Evolutionary conservation across 1,140 invertebrate species (phyloP).

Genomic region (Cryptotermes secundus): DNA sequence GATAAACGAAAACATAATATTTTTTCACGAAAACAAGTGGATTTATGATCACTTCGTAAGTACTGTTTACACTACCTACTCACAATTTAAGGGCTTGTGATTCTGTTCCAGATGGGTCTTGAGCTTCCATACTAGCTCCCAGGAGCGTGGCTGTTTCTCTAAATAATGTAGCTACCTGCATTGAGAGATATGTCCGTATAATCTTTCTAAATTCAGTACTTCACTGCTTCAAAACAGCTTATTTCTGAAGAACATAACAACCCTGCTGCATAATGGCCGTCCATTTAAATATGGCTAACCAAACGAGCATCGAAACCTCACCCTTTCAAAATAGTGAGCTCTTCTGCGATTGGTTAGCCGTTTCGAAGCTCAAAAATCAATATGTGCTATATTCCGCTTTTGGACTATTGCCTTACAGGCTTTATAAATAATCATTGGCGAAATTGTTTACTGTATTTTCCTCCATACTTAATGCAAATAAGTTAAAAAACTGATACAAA

Average conservation of each 20-base stretch:
- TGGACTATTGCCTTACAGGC: background rate
- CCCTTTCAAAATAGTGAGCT: constrained; percentile 39
- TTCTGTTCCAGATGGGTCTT: constrained; percentile 37
- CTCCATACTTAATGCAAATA: too few species aligned
- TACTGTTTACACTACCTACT: constrained; percentile 30
- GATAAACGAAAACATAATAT: background rate
- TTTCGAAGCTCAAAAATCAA: constrained; percentile 38
- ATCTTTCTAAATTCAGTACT: background rate
- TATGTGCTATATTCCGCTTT: constrained; percentile 33
- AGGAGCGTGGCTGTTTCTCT: constrained; percentile 66
- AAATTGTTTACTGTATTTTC: too few species aligned
- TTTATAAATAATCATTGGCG: background rate
- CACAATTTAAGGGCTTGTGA: constrained; percentile 38
- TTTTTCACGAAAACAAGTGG: background rate
- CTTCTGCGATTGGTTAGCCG: constrained; percentile 37
- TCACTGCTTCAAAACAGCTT: constrained; percentile 17
- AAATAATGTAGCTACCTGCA: constrained; percentile 71
- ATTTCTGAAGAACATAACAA: constrained; percentile 25
- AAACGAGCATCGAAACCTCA: constrained; percentile 40
- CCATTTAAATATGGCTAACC: constrained; percentile 40
- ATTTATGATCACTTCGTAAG: background rate
- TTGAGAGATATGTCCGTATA: constrained; percentile 40
- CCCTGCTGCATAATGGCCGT: constrained; percentile 35
- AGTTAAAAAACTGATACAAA: too few species aligned
- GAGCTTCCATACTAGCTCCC: constrained; percentile 59